Percentiles rank a stretch among this genome's conserved stretches.
Conservation (phyloP, 2,113 vertebrate genomes). For the Coreoperca whiteheadi region DNA sequence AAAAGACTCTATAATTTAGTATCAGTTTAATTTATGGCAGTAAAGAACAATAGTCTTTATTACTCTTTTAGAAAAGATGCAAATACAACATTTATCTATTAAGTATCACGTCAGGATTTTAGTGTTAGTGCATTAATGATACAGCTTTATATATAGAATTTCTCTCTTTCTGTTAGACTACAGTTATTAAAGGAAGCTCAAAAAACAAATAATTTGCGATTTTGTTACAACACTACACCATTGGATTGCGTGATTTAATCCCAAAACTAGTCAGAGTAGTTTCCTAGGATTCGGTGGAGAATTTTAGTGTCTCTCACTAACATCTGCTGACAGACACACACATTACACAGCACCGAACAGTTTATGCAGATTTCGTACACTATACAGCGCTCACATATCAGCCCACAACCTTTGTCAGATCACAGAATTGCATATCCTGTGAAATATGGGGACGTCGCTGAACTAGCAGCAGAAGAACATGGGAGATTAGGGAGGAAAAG, state of each 20-base stretch:
- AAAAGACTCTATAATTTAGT: neutral
- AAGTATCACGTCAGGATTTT: neutral
- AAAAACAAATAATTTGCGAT: neutral
- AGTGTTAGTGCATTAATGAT: neutral
- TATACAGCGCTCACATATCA: slow-evolving; percentile 40
- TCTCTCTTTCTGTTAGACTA: neutral
- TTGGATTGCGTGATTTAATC: slow-evolving; percentile 18
- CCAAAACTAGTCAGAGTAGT: slow-evolving; percentile 9
- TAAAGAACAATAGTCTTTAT: neutral
- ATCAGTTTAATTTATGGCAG: neutral
- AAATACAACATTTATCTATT: neutral
- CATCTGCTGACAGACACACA: slow-evolving; percentile 32
- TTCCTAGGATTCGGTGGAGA: neutral
- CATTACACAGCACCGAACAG: slow-evolving; percentile 26
- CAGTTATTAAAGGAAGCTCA: neutral
- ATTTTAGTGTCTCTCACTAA: slow-evolving; percentile 20
- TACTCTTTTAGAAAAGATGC: neutral
- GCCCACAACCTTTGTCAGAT: slow-evolving; percentile 65
- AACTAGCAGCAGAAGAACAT: slow-evolving; percentile 60
- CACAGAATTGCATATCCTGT: slow-evolving; percentile 62
- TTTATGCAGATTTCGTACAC: slow-evolving; percentile 51
- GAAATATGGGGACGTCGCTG: slow-evolving; percentile 66
- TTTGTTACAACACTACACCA: neutral
- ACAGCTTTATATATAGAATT: neutral
- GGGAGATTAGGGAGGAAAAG: slow-evolving; percentile 59